phyloP scores from a whole-genome alignment of 2,888 invertebrate species.

The Agonopterix subpropinquella region DNA sequence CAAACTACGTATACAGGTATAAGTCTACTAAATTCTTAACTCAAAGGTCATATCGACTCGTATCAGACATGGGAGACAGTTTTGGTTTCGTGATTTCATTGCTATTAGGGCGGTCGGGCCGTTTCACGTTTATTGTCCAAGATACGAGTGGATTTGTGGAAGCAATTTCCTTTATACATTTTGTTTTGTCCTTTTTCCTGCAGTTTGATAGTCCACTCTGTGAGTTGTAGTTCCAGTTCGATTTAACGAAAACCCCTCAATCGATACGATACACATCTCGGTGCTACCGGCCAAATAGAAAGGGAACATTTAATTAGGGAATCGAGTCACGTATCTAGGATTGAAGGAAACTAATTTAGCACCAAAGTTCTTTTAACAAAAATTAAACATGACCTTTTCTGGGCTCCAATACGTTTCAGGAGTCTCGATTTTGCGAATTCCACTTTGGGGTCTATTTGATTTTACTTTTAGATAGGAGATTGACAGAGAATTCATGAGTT shows the following conservation, averaged over 20 bases:
- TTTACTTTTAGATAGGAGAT: neutral
- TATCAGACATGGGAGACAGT: constrained; percentile 56
- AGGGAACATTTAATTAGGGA: constrained; percentile 62
- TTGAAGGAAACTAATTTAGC: constrained; percentile 66
- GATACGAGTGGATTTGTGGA: constrained; percentile 76
- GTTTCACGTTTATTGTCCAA: constrained; percentile 72
- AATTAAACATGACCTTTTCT: constrained; percentile 31
- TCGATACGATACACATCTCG: constrained; percentile 64
- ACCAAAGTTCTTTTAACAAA: constrained; percentile 45
- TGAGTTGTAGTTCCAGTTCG: constrained; percentile 67
- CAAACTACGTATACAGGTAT: neutral
- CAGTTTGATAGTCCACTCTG: constrained; percentile 71
- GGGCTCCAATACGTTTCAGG: neutral
- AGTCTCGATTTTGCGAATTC: neutral
- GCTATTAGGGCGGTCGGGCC: constrained; percentile 70
- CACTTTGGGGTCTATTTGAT: neutral
- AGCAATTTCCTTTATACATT: constrained; percentile 76
- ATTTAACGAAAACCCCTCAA: constrained; percentile 58
- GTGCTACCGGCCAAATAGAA: constrained; percentile 25
- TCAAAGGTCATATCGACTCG: constrained; percentile 35
- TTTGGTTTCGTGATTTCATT: constrained; percentile 76
- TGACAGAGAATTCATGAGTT: too few relatives aligned
- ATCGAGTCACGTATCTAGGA: constrained; percentile 56
- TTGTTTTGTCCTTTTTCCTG: constrained; percentile 74
- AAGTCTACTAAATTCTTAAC: constrained; percentile 38